Conservation (phyloP, 2,113 vertebrate genomes). For the Sakesphorus luctuosus region DNA sequence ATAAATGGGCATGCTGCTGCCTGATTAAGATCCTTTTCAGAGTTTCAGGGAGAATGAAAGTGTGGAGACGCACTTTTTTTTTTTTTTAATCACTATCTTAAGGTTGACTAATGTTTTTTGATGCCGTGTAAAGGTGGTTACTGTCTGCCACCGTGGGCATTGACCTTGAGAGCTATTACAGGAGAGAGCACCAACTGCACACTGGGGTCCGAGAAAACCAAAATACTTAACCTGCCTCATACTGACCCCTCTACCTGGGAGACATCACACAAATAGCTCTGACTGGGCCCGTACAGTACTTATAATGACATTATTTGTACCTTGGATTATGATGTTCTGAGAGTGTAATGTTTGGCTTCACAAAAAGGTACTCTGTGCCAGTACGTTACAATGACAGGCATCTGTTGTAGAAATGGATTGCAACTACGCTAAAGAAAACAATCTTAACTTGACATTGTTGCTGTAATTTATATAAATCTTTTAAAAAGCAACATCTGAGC, state of each 20-base stretch:
- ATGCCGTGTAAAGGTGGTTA: neutral
- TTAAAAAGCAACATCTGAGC: neutral
- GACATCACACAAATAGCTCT: neutral
- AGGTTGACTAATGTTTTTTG: neutral
- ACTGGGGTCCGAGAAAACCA: neutral
- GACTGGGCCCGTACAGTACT: neutral
- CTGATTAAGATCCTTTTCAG: neutral
- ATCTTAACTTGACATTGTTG: neutral
- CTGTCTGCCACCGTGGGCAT: neutral
- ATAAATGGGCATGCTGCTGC: accelerated
- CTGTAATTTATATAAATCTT: neutral
- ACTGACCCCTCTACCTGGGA: neutral
- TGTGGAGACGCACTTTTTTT: neutral
- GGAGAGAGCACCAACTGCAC: neutral
- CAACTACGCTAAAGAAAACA: neutral
- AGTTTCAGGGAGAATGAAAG: neutral
- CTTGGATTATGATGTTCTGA: neutral
- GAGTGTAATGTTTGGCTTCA: neutral
- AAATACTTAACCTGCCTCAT: neutral
- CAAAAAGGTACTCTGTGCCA: neutral
- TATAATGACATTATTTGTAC: neutral
- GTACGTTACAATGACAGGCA: neutral
- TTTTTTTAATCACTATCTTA: neutral
- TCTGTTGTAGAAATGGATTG: neutral
- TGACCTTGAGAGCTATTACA: neutral